Evolutionary conservation across 2,113 vertebrate species (phyloP), one percentile per base, ranked within the genome.

Genomic region (Plotosus lineatus): DNA sequence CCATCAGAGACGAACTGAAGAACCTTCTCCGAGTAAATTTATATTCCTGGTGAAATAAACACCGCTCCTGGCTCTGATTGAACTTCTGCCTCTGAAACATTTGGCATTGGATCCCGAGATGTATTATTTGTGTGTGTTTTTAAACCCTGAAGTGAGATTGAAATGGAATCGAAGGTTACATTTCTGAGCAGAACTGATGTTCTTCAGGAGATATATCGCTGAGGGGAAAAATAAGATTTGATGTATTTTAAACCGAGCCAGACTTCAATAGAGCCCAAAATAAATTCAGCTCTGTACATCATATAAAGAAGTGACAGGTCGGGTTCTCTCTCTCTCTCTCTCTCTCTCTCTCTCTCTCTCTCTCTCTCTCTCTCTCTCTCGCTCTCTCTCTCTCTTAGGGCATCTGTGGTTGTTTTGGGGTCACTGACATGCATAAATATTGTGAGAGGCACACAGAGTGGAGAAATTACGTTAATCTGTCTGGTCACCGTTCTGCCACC

Each of bases 401-500:
- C 80, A 80, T 85, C 58, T 79, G 84, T 61, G 81, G 73, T 80
- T 85, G 77, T 85, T 82, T 85, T 78, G 68, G 69, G 53, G 76
- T 51, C 80, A 79, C 63, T 72, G 72, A 75, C 77, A 55, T 79
- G 66, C 77, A 82, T 82, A 82, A 82, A 85, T 79, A 82, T 76
- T 56, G 78, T 80, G 79, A 73, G 79, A 79, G 66, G 77, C 75
- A 60, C 15, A 58, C 19, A 82, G 83, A 84, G 81, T 50, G 77
- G 63, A 58, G 83, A 86, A 87, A 87, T 81, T 82, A 26, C 82
- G 82, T 83, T 44, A 80, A 19, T 77, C 79, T 81, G 77, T 78
- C 83, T 83, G 75, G 76, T 85, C 79, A 77, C 86, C 87, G 90
- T 90, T 89, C 88, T 87, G 89, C 82, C 86, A 91, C 90, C 91